Percentiles rank a stretch among this genome's conserved stretches.
These are phyloP conservation scores for Etheostoma nigrum DNA, from an alignment of 2,797 vertebrate genomes.

Conservation along the genomic window DNA sequence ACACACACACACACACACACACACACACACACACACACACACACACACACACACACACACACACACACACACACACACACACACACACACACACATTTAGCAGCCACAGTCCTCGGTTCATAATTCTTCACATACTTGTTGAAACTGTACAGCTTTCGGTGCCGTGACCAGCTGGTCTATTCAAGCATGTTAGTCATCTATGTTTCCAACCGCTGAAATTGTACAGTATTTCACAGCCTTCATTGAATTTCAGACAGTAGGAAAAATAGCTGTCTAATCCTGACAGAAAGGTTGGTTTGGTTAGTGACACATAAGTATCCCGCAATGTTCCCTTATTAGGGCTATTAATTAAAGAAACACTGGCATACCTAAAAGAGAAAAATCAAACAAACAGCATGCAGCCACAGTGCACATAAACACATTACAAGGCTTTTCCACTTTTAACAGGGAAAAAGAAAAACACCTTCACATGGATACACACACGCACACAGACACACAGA, in stretches of 20 bases:
- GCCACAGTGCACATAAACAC: constrained; percentile 52
- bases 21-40: not conserved
- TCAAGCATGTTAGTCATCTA: constrained; percentile 69
- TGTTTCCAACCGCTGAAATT: constrained; percentile 66
- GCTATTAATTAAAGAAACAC: constrained; percentile 56
- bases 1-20: not conserved
- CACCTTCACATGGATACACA: constrained; percentile 28
- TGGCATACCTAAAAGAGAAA: constrained; percentile 51
- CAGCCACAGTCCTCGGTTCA: constrained; percentile 41
- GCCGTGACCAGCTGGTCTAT: constrained; percentile 65
- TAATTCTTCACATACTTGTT: constrained; percentile 70
- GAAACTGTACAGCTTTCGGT: constrained; percentile 53
- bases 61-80: not conserved
- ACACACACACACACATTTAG: constrained; percentile 10
- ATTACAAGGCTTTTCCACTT: constrained; percentile 54
- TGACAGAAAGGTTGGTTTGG: constrained; percentile 46
- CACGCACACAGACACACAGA: too few species aligned
- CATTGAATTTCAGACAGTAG: constrained; percentile 56
- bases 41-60: constrained; percentile 22
- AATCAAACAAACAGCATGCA: constrained; percentile 56
- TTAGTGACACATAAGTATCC: constrained; percentile 52
- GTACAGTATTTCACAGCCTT: constrained; percentile 65
- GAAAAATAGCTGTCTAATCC: constrained; percentile 44
- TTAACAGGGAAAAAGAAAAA: constrained; percentile 60
- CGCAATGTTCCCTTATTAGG: constrained; percentile 40